These are phyloP conservation scores for Odocoileus virginianus DNA, from an alignment of 2,113 vertebrate species.

Conservation along the genomic window DNA sequence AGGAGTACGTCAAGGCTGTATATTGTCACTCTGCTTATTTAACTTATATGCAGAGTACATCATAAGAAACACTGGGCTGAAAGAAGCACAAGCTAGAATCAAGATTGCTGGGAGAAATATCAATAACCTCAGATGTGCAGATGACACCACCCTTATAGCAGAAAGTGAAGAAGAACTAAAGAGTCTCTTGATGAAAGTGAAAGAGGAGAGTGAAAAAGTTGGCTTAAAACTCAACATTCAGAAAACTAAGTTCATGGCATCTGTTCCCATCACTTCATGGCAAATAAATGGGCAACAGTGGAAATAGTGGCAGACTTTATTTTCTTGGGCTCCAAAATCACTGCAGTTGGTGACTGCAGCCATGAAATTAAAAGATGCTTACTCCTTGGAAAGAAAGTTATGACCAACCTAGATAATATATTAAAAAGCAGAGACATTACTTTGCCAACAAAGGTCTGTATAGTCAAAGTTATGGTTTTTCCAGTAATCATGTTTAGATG, in stretches of 20 bases:
- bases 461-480: not conserved
- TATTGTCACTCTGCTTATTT: not conserved
- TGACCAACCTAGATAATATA: not conserved
- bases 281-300: not conserved
- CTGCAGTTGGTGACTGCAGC: not conserved
- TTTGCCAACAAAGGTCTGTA: not conserved
- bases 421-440: not conserved
- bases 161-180: not conserved
- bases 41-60: not conserved
- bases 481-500: not conserved
- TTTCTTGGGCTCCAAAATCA: not conserved
- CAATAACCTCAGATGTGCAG: not conserved
- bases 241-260: not conserved
- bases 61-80: not conserved
- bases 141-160: not conserved
- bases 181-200: not conserved
- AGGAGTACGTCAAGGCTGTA: not conserved
- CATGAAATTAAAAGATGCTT: not conserved
- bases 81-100: not conserved
- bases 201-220: not conserved
- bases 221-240: not conserved
- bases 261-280: not conserved
- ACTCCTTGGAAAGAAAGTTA: not conserved
- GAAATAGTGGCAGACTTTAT: not conserved
- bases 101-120: not conserved